Evolutionary conservation across 2,113 vertebrate species (phyloP), one percentile per base, ranked within the genome.

Genomic region (Aepyceros melampus): DNA sequence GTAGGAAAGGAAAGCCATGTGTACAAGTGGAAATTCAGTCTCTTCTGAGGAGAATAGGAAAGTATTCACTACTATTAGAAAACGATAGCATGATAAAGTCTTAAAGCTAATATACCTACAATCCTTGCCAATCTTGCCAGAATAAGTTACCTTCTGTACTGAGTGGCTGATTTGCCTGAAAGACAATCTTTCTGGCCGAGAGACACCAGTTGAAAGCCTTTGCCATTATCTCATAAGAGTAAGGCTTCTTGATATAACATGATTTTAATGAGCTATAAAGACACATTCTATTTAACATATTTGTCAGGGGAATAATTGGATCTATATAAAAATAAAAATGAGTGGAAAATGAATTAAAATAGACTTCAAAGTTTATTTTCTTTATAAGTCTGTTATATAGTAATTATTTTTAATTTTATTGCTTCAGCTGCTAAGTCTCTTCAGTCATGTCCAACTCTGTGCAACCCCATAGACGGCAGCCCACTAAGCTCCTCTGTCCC

Each of bases 251-350:
- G 60, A 27, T 67, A 14, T 27, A 85, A 82, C 21, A 86, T 71
- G 67, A 67, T 78, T 45, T 91, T n/a, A 87, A 36, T 78, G 67
- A 88, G 11, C 45, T 86, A n/a, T 31, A 86, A 84, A 60, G n/a
- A 94, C 94, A 43, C 53, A 83, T 36, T 71, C 31, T 94, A 45
- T 36, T 87, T 27, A 78, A 67, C 3, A 7, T 64, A 51, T 58
- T 94, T 88, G 12, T 87, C 60, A 53, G 27, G 3, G 14, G 3
- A 88, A 88, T 76, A 96, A 81, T 43, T 97, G 4, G 49, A 8
- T 92, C 60, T 71, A 85, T n/a, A 62, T 74, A 43, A 81, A 97
- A 94, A 78, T 87, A 64, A 89, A 97, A 96, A 88, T 79, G 49
- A 82, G 25, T 93, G 43, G 74, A 97, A 96, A 74, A 5, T 13